Percentiles rank a stretch among this genome's conserved stretches.
Conservation (phyloP, 2,113 vertebrate genomes). For the Trogon melanurus region DNA sequence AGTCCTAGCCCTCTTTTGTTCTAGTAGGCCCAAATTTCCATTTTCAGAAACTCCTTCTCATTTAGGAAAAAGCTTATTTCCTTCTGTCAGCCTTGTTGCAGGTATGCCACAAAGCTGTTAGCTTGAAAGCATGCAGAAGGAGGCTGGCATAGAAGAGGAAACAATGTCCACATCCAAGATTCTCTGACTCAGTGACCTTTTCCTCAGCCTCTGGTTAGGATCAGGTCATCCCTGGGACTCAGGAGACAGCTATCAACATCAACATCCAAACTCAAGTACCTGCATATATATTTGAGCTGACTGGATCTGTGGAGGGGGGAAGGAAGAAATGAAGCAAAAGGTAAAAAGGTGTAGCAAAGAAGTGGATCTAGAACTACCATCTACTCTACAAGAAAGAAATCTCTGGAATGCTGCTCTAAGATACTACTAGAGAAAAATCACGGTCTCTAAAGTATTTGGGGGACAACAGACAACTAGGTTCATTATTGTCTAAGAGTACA, state of each 20-base stretch:
- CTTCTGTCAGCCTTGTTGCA: background rate
- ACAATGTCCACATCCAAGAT: background rate
- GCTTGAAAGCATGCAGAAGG: background rate
- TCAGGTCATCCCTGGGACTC: background rate
- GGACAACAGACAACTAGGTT: background rate
- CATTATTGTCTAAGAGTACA: background rate
- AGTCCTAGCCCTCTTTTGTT: background rate
- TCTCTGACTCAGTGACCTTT: background rate
- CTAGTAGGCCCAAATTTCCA: background rate
- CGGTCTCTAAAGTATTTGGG: background rate
- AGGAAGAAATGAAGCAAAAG: background rate
- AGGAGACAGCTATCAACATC: background rate
- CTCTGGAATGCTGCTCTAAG: background rate
- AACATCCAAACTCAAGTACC: background rate
- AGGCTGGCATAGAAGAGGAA: background rate
- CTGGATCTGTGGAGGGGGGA: accelerated
- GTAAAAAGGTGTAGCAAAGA: background rate
- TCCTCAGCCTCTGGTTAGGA: background rate
- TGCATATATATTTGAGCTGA: accelerated
- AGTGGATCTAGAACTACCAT: background rate
- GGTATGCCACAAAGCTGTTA: background rate
- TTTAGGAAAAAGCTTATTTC: background rate
- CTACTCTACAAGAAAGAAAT: background rate
- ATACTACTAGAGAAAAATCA: background rate
- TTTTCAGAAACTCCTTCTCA: background rate